Evolutionary conservation across 2,888 invertebrate species (phyloP).

Genomic region (Seira ritae): DNA sequence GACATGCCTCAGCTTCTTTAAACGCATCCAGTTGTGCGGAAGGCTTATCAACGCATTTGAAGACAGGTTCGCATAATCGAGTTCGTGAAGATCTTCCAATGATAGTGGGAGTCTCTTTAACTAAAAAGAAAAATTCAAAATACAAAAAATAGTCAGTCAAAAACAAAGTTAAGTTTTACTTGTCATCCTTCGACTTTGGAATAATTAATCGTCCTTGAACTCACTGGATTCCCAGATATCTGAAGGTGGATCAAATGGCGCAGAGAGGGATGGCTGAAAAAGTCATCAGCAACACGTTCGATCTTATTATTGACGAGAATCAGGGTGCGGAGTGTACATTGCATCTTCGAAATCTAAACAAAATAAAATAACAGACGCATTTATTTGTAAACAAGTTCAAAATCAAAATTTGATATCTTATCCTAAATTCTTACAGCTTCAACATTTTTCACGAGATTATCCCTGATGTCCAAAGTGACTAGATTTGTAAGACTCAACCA

Average conservation of each 20-base stretch:
- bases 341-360: constrained; percentile 36
- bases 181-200: background rate
- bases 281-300: constrained; percentile 30
- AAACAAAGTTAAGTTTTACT: background rate
- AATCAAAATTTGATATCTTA: background rate
- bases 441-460: constrained; percentile 35
- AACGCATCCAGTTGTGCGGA: constrained; percentile 55
- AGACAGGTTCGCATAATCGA: constrained; percentile 14
- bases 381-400: background rate
- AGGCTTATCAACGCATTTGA: constrained; percentile 40
- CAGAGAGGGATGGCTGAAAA: constrained; percentile 40
- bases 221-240: constrained; percentile 56
- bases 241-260: constrained; percentile 30
- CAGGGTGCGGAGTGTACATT: constrained; percentile 22
- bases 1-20: constrained; percentile 50
- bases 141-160: background rate
- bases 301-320: constrained; percentile 50
- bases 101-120: constrained; percentile 41
- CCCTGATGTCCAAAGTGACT: constrained; percentile 27
- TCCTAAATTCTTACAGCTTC: constrained; percentile 30
- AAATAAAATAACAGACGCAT: constrained; percentile 5
- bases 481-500: constrained; percentile 34
- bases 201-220: background rate
- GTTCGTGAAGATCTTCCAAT: constrained; percentile 13
- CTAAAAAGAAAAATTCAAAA: constrained; percentile 37